A percentile compares a stretch with the other conserved stretches of the same genome.
Evolutionary conservation across 2,113 vertebrate species (phyloP).

Genomic region (Syngnathoides biaculeatus): DNA sequence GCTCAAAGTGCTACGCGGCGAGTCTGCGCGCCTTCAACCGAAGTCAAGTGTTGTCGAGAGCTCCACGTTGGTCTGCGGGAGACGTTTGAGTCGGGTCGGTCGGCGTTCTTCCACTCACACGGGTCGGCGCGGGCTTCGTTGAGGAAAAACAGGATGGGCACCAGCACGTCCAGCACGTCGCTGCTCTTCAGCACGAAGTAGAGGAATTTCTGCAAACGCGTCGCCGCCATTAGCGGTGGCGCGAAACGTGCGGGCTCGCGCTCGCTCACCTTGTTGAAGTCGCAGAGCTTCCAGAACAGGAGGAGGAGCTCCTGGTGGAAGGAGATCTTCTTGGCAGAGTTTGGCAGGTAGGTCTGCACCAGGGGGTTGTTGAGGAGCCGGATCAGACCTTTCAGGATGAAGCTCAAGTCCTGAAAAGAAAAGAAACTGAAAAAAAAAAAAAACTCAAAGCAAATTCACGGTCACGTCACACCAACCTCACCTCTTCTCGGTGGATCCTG

Average conservation of each 20-base stretch:
- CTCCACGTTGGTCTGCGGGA: no score
- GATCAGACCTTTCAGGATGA: constrained; percentile 90
- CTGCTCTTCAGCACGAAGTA: constrained; percentile 99
- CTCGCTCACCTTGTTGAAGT: constrained; percentile 95
- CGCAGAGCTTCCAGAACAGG: constrained; percentile 97
- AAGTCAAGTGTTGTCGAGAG: no score
- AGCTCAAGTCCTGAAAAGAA: constrained; percentile 86
- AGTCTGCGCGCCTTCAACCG: no score
- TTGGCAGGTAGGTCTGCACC: constrained; percentile 92
- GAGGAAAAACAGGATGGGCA: constrained; percentile 91
- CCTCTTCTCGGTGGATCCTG: constrained; percentile 96
- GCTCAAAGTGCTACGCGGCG: no score
- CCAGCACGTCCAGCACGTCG: constrained; percentile 90
- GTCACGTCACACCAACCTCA: constrained; percentile 79
- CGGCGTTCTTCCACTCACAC: constrained; percentile 74
- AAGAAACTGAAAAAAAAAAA: neutral
- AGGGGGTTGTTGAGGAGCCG: constrained; percentile 90
- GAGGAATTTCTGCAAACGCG: constrained; percentile 84
- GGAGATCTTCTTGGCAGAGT: constrained; percentile 93
- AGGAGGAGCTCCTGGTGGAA: constrained; percentile 96
- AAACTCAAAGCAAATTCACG: neutral
- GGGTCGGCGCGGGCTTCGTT: constrained; percentile 93
- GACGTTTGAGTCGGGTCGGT: no score
- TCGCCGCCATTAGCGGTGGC: neutral
- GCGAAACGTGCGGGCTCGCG: no score